A percentile compares a stretch with the other conserved stretches of the same genome.
phyloP scores from a whole-genome alignment of 2,888 invertebrate species.

The Macrosoma leucophasiata region DNA sequence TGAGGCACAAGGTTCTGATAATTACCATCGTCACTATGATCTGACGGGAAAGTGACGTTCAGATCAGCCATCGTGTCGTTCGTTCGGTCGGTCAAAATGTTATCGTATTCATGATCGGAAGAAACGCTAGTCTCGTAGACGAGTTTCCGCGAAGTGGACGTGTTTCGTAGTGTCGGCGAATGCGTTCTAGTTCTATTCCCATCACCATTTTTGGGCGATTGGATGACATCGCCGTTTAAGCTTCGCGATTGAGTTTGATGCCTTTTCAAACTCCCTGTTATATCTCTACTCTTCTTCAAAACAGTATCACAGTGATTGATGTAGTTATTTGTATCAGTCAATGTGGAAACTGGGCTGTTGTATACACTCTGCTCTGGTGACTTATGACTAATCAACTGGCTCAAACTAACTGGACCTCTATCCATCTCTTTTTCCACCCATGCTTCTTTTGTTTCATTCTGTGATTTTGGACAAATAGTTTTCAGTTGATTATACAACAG shows the following conservation, averaged over 20 bases:
- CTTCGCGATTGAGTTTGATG: slow-evolving; percentile 15
- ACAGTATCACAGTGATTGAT: slow-evolving; percentile 51
- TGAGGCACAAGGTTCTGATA: slow-evolving; percentile 26
- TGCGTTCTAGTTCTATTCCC: slow-evolving; percentile 40
- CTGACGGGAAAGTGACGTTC: slow-evolving; percentile 64
- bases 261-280: slow-evolving; percentile 50
- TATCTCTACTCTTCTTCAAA: slow-evolving; percentile 53
- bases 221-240: slow-evolving; percentile 24
- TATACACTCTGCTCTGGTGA: slow-evolving; percentile 30
- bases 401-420: slow-evolving; percentile 59
- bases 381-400: slow-evolving; percentile 55
- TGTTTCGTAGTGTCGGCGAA: slow-evolving; percentile 38
- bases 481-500: slow-evolving; percentile 70
- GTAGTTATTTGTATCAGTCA: slow-evolving; percentile 52
- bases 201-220: slow-evolving; percentile 32
- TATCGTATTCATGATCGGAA: slow-evolving; percentile 51
- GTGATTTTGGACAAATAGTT: slow-evolving; percentile 56
- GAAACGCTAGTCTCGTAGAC: slow-evolving; percentile 53
- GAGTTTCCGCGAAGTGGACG: slow-evolving; percentile 39
- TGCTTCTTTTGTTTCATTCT: slow-evolving; percentile 52
- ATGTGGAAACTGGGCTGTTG: slow-evolving; percentile 40
- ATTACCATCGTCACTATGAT: slow-evolving; percentile 46
- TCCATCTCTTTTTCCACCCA: slow-evolving; percentile 45
- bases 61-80: slow-evolving; percentile 68
- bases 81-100: slow-evolving; percentile 60